phyloP scores from a whole-genome alignment of 2,797 vertebrate genomes.

The Spea hammondii region DNA sequence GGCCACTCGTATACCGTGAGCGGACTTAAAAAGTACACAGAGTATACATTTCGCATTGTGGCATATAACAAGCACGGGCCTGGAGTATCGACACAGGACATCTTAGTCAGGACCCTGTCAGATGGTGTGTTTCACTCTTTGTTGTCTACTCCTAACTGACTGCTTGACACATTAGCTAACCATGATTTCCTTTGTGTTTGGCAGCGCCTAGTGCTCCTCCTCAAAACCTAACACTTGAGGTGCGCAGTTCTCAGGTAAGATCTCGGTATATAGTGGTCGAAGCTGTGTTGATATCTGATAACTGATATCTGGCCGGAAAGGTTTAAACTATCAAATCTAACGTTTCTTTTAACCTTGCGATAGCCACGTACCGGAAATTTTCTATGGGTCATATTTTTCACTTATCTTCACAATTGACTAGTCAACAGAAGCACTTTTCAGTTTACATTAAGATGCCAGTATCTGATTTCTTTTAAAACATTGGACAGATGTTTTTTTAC shows the following conservation, averaged over 20 bases:
- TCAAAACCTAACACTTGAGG: conserved; percentile 93
- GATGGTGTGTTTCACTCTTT: conserved; percentile 76
- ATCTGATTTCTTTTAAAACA: too few species aligned
- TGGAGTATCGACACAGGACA: conserved; percentile 91
- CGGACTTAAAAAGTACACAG: conserved; percentile 87
- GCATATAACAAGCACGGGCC: conserved; percentile 95
- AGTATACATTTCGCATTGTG: conserved; percentile 93
- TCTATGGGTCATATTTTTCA: too few species aligned
- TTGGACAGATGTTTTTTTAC: too few species aligned
- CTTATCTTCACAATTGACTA: too few species aligned
- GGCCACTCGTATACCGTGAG: conserved; percentile 78
- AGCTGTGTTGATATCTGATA: too few species aligned
- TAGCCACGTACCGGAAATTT: too few species aligned
- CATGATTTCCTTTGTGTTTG: conserved; percentile 39
- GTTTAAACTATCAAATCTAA: too few species aligned
- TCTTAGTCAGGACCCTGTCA: conserved; percentile 80
- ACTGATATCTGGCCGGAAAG: too few species aligned
- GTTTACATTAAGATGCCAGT: too few species aligned
- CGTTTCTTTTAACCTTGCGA: too few species aligned
- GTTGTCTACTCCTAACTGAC: background rate
- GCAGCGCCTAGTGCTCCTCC: conserved; percentile 90
- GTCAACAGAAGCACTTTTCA: too few species aligned
- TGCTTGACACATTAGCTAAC: background rate
- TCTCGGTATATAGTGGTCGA: background rate
- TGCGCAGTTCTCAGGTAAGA: conserved; percentile 95